phyloP scores from a whole-genome alignment of 2,113 vertebrate genomes.

The Egretta garzetta region DNA sequence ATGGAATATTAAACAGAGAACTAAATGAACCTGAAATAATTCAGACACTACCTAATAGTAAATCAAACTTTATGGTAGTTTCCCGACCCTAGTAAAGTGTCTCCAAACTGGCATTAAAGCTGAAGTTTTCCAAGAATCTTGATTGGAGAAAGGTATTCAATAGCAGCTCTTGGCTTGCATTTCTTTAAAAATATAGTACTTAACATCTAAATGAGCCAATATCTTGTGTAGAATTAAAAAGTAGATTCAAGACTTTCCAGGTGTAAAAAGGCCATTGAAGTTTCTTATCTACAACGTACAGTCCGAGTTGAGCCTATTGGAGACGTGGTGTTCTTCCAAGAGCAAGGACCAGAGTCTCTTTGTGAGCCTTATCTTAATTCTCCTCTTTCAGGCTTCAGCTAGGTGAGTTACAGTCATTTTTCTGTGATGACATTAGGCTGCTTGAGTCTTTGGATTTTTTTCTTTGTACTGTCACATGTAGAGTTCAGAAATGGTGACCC shows the following conservation, averaged over 20 bases:
- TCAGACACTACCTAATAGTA: not conserved
- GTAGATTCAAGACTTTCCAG: not conserved
- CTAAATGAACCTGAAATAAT: conserved; percentile 20
- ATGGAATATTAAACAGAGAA: conserved; percentile 22
- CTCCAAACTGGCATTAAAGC: not conserved
- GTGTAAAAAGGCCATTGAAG: not conserved
- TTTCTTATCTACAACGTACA: not conserved
- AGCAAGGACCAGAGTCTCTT: not conserved
- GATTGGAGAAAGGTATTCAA: not conserved
- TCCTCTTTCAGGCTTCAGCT: not conserved
- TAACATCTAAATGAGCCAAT: not conserved
- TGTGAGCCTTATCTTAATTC: not conserved
- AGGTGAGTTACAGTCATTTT: not conserved
- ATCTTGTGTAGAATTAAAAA: not conserved
- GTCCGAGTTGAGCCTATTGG: not conserved
- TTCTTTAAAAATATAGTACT: not conserved
- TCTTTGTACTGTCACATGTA: not conserved
- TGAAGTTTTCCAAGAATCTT: not conserved
- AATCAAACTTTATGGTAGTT: not conserved
- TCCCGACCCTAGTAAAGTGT: not conserved
- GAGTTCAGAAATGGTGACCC: not conserved
- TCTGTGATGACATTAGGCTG: not conserved
- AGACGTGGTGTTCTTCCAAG: fast-evolving
- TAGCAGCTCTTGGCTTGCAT: not conserved
- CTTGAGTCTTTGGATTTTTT: not conserved